phyloP scores from a whole-genome alignment of 2,113 vertebrate genomes.

The Pangasianodon gigas region DNA sequence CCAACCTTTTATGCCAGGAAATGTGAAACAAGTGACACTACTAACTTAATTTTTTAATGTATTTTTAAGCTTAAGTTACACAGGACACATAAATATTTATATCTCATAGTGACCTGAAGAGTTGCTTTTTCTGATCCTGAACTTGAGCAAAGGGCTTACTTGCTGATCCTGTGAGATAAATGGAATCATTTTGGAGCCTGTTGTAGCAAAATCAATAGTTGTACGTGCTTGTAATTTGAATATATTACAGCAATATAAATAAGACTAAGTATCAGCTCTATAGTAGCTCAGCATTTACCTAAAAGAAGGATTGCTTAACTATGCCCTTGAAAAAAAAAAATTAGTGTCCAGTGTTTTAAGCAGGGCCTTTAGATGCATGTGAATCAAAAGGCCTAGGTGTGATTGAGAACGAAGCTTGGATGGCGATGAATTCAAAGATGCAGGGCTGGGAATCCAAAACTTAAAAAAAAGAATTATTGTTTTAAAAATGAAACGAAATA shows the following conservation, averaged over 20 bases:
- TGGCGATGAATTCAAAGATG: background rate
- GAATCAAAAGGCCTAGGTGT: background rate
- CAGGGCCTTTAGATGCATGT: background rate
- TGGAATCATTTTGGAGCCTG: conserved; percentile 9
- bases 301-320: background rate
- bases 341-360: background rate
- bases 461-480: background rate
- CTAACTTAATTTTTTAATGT: background rate
- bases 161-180: conserved; percentile 26
- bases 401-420: background rate
- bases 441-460: background rate
- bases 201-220: conserved; percentile 48
- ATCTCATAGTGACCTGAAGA: conserved; percentile 39
- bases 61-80: background rate
- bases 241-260: conserved; percentile 35
- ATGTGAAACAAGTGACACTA: background rate
- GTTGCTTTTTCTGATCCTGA: conserved; percentile 35
- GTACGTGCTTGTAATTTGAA: conserved; percentile 31
- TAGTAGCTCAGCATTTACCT: background rate
- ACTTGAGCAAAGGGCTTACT: conserved; percentile 17
- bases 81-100: background rate
- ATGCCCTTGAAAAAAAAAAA: background rate
- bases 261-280: background rate
- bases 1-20: background rate
- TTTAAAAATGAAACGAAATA: background rate